Percentiles rank a stretch among this genome's conserved stretches.
Evolutionary conservation across 2,797 vertebrate genomes (phyloP).

Genomic region (Ispidina picta): DNA sequence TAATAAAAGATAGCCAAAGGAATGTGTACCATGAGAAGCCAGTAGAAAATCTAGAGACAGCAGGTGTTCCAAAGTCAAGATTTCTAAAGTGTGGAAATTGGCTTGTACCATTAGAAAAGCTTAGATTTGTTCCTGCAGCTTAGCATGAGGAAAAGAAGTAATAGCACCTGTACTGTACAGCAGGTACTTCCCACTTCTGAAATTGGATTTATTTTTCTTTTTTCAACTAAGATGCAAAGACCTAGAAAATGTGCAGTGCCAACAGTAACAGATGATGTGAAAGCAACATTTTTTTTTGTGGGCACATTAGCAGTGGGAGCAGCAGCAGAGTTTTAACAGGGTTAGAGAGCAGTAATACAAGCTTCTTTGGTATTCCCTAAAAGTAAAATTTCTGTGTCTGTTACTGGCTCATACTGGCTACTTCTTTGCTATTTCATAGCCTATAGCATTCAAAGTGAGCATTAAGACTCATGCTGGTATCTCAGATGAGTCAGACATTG

Average conservation of each 20-base stretch:
- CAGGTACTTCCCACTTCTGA: neutral
- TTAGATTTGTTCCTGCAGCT: neutral
- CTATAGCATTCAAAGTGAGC: neutral
- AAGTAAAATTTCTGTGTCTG: neutral
- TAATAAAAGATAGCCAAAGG: neutral
- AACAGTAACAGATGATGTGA: constrained; percentile 10
- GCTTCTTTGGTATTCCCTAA: neutral
- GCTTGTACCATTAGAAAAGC: neutral
- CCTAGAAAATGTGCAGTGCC: neutral
- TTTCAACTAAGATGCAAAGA: neutral
- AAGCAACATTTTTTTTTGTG: constrained; percentile 10
- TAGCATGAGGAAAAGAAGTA: neutral
- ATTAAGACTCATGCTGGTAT: neutral
- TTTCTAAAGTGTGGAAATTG: neutral
- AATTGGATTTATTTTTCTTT: neutral
- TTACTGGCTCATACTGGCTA: neutral
- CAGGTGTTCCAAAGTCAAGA: neutral
- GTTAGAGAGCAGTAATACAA: neutral
- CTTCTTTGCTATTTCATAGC: neutral
- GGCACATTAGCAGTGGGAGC: neutral
- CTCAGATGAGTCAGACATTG: neutral
- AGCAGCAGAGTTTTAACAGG: constrained; percentile 12
- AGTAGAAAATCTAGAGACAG: neutral
- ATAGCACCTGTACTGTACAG: neutral
- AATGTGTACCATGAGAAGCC: neutral